Evolutionary conservation across 1,140 invertebrate genomes (phyloP).

Genomic region (Penaeus japonicus): DNA sequence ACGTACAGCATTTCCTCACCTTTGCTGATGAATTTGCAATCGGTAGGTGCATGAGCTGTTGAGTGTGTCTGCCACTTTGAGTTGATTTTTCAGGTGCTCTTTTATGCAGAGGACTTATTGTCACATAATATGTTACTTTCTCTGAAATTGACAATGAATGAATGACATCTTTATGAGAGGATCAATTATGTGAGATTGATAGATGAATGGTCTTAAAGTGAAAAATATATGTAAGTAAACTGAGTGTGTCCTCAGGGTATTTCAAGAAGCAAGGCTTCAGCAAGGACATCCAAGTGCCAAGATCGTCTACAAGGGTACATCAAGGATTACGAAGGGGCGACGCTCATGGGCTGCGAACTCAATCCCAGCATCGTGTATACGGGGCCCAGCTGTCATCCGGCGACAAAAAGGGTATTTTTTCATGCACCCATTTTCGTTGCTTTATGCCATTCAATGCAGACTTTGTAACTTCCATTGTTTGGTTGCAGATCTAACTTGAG

Average conservation of each 20-base stretch:
- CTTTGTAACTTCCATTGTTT: neutral
- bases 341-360: conserved; percentile 96
- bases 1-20: conserved; percentile 93
- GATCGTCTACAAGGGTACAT: conserved; percentile 87
- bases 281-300: conserved; percentile 88
- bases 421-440: neutral
- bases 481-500: neutral
- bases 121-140: too few species aligned
- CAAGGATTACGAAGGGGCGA: conserved; percentile 98
- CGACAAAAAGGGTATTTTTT: conserved; percentile 80
- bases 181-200: too few species aligned
- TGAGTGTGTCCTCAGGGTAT: conserved; percentile 73
- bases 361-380: conserved; percentile 94
- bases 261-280: conserved; percentile 99
- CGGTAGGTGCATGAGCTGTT: conserved; percentile 66
- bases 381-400: conserved; percentile 83
- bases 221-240: conserved; percentile 71
- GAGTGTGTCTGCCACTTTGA: too few species aligned
- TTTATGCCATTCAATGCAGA: too few species aligned
- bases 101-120: too few species aligned
- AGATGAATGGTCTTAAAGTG: too few species aligned
- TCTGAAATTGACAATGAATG: neutral
- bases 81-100: too few species aligned
- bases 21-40: conserved; percentile 98
- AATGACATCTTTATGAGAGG: neutral